Base-by-base conservation (phyloP, 37 sponge, comb jelly and placozoan genomes). In the Halichondria panicea region DNA sequence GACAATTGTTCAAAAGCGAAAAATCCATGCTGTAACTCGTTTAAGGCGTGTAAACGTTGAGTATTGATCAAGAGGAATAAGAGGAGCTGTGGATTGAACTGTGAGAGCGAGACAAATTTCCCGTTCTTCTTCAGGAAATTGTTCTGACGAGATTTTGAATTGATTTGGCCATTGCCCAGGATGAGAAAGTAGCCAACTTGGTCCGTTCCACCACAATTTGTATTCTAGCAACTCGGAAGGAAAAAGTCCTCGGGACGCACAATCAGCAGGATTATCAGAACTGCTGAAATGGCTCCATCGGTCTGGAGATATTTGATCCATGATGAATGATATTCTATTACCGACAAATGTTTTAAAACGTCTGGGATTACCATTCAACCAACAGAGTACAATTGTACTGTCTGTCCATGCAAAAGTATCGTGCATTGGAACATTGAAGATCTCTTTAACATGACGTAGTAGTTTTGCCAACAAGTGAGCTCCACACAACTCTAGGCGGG, bases 321-420 rank as follows among this genome's bases (percentile, higher is more conserved):
- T 59, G 27, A 60, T 41, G 43, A 40, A 43, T 38, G 63, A 28
- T 7, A 73, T 60, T 11, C 74, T 34, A 33, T 73, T 73, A 41
- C 74, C 60, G 13, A 73, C 74, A 73, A 55, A 73, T 7, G 60
- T 33, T 60, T 73, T 73, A n/a, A 73, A 73, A 25, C 60, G 35
- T 7, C 55, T 24, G 7, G 52, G 28, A 30, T 27, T 70, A 5
- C 54, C 55, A 22, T 37, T 12, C 42, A 73, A 22, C 74, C 74
- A 73, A 60, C n/a, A 37, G 52, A 73, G 58, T 3, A 73, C 74
- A 18, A 73, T 73, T 4, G 31, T 33, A 30, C 76, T 75, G 63
- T 75, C 76, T 40, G 76, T 52, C 66, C 66, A 77, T 3, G 67
- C 66, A 63, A 33, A 32, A 40, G 65, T 67, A 77, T 43, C 15